These are phyloP conservation scores for Microplitis mediator DNA, from an alignment of 1,140 invertebrate species.

Conservation along the genomic window DNA sequence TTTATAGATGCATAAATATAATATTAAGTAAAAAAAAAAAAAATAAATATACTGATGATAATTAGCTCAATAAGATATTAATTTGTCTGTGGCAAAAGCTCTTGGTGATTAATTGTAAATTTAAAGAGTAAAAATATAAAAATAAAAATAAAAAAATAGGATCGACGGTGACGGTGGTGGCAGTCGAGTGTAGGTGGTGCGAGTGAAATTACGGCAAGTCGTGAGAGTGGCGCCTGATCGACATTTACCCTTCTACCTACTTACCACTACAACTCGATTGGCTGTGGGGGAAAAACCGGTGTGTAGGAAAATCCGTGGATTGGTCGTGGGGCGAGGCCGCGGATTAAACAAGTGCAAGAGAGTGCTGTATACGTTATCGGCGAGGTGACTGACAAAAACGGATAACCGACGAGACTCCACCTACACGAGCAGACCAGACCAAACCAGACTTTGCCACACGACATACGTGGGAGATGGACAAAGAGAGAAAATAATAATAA, in stretches of 20 bases:
- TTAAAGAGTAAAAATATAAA: not conserved
- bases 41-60: not conserved
- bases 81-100: slow-evolving; percentile 8
- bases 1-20: not conserved
- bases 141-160: slow-evolving; percentile 8
- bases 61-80: not conserved
- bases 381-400: slow-evolving; percentile 36
- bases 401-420: slow-evolving; percentile 48
- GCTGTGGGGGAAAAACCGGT: slow-evolving; percentile 42
- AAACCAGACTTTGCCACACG: not conserved
- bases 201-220: slow-evolving; percentile 6
- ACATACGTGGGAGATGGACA: too few species aligned
- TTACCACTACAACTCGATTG: slow-evolving; percentile 41
- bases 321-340: slow-evolving; percentile 57
- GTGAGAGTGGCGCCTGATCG: slow-evolving; percentile 12
- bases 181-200: not conserved
- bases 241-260: slow-evolving; percentile 9
- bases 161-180: not conserved
- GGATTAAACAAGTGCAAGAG: slow-evolving; percentile 37
- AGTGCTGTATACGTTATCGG: slow-evolving; percentile 30
- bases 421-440: slow-evolving; percentile 35
- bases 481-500: too few species aligned
- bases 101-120: not conserved
- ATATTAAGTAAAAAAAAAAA: not conserved
- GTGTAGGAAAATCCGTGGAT: slow-evolving; percentile 40